Evolutionary conservation across 2,113 vertebrate genomes (phyloP).

Genomic region (Penelope pileata): DNA sequence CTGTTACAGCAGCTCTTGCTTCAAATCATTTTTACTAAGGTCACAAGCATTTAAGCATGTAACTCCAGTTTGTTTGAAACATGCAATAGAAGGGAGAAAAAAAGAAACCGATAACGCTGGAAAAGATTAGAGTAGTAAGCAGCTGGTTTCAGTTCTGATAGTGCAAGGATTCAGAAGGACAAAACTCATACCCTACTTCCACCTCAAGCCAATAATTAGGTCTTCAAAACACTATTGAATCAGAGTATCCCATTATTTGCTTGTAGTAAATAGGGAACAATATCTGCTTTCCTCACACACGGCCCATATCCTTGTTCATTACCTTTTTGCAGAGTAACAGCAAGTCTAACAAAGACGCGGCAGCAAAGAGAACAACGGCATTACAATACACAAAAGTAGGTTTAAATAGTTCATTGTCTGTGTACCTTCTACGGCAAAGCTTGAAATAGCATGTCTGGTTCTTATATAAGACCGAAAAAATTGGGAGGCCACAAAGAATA

Average conservation of each 20-base stretch:
- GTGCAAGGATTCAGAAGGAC: background rate
- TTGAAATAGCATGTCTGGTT: background rate
- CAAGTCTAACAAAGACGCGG: background rate
- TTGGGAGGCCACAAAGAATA: background rate
- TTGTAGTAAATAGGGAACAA: background rate
- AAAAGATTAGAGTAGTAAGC: background rate
- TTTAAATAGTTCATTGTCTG: constrained; percentile 13
- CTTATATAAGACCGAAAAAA: constrained; percentile 1
- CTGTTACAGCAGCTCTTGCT: background rate
- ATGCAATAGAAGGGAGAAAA: background rate
- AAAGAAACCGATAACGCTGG: background rate
- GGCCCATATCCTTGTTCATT: background rate
- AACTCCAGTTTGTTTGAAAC: background rate
- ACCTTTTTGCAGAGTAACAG: background rate
- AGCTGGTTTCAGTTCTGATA: background rate
- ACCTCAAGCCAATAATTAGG: background rate
- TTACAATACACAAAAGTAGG: background rate
- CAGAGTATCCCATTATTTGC: background rate
- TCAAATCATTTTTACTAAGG: background rate
- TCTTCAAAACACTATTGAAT: background rate
- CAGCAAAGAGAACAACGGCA: constrained; percentile 4
- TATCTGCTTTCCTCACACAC: background rate
- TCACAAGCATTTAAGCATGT: background rate
- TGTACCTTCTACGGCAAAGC: background rate
- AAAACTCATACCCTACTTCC: background rate